Evolutionary conservation across 2,797 vertebrate species (phyloP).

Genomic region (Cuniculus paca): DNA sequence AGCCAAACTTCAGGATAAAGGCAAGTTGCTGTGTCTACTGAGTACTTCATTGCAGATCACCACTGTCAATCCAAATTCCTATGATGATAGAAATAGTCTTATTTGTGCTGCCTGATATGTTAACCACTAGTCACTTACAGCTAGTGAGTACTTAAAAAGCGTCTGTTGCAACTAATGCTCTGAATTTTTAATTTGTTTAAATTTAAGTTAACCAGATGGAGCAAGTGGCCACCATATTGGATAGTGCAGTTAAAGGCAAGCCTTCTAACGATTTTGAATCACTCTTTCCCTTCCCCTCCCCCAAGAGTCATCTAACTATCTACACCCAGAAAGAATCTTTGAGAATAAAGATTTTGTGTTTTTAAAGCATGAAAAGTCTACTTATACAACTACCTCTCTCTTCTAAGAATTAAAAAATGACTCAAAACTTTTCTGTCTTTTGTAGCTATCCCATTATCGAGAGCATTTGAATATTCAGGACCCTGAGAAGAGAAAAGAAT

Average conservation of each 20-base stretch:
- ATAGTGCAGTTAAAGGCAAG: constrained; percentile 13
- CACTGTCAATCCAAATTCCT: not conserved
- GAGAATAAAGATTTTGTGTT: constrained; percentile 27
- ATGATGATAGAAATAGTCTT: not conserved
- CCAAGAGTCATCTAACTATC: not conserved
- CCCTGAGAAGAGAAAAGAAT: constrained; percentile 94
- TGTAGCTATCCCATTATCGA: constrained; percentile 95
- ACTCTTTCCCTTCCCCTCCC: not conserved
- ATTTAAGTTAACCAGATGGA: not conserved
- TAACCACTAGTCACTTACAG: not conserved
- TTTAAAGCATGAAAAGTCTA: not conserved
- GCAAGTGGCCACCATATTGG: not conserved
- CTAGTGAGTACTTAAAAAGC: not conserved
- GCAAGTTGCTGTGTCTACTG: not conserved
- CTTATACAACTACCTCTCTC: not conserved
- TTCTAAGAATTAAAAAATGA: not conserved
- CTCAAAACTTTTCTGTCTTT: constrained; percentile 29
- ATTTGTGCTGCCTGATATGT: not conserved
- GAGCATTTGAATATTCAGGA: constrained; percentile 94
- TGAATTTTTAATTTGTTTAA: constrained; percentile 17
- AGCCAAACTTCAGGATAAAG: not conserved
- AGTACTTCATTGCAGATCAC: not conserved
- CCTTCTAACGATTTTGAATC: not conserved
- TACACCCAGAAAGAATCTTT: constrained; percentile 12
- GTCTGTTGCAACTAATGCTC: not conserved